Percentiles rank a stretch among this genome's conserved stretches.
Conservation (phyloP, 1,140 invertebrate species). For the Venturia canescens region DNA sequence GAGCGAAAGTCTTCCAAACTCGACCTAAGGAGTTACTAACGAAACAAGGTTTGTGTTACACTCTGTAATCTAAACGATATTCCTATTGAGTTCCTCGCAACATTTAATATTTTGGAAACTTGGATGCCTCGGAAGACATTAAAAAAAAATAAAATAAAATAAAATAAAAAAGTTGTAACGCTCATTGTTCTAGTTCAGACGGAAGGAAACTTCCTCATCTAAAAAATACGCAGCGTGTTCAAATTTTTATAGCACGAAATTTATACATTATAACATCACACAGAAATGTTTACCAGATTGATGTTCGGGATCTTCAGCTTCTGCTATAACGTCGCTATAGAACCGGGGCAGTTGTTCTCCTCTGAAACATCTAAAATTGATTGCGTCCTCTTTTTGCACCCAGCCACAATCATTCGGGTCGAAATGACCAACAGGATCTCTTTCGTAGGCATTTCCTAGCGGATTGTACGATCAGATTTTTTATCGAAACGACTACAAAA, state of each 20-base stretch:
- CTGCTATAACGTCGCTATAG: constrained; percentile 45
- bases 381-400: constrained; percentile 26
- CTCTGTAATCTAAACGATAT: not conserved
- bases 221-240: constrained; percentile 35
- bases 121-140: too few species aligned
- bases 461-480: too few species aligned
- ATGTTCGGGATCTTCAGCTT: constrained; percentile 48
- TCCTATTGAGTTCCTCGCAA: too few species aligned
- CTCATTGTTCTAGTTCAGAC: too few species aligned
- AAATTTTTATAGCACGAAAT: constrained; percentile 12
- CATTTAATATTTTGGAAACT: too few species aligned
- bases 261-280: not conserved
- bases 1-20: constrained; percentile 14
- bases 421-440: not conserved
- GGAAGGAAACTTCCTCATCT: not conserved
- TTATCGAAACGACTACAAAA: too few species aligned
- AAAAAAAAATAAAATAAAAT: too few species aligned
- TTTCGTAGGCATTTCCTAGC: constrained; percentile 49
- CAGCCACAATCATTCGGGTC: constrained; percentile 45
- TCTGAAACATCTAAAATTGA: constrained; percentile 55
- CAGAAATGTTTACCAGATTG: constrained; percentile 24
- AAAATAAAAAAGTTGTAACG: too few species aligned
- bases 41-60: constrained; percentile 21
- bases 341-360: constrained; percentile 45
- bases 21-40: not conserved